phyloP scores from a whole-genome alignment of 30 jellyfish, hydroid and myxozoan genomes.

The Pelagia noctiluca region DNA sequence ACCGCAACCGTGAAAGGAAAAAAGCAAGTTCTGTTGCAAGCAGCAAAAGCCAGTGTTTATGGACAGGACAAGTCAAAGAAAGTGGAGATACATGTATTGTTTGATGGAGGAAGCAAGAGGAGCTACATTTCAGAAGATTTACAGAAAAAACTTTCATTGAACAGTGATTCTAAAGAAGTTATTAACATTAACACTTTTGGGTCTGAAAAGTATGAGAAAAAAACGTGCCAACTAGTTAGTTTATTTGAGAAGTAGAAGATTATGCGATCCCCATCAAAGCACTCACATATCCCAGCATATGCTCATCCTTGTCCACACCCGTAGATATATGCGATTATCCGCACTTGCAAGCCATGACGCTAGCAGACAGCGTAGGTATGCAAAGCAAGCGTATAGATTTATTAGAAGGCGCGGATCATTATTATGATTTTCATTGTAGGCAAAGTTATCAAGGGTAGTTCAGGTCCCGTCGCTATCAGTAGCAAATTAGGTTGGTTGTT shows the following conservation, averaged over 20 bases:
- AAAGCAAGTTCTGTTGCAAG: slow-evolving; percentile 45
- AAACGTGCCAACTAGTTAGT: slow-evolving; percentile 16
- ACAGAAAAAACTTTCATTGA: slow-evolving; percentile 46
- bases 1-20: slow-evolving; percentile 63
- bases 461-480: slow-evolving; percentile 67
- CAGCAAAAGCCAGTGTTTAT: slow-evolving; percentile 46
- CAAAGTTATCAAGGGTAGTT: slow-evolving; percentile 38
- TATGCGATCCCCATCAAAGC: slow-evolving; percentile 17
- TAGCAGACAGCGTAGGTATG: slow-evolving; percentile 1
- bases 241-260: slow-evolving; percentile 42
- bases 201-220: slow-evolving; percentile 39
- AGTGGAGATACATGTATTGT: slow-evolving; percentile 25
- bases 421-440: slow-evolving; percentile 46
- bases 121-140: slow-evolving; percentile 54
- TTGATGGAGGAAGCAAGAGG: slow-evolving; percentile 60
- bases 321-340: slow-evolving; percentile 31
- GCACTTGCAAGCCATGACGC: slow-evolving; percentile 42
- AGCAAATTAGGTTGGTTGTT: slow-evolving; percentile 68
- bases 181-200: slow-evolving; percentile 65
- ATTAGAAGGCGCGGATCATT: slow-evolving; percentile 46
- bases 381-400: slow-evolving; percentile 13
- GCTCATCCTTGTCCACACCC: slow-evolving; percentile 41
- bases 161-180: slow-evolving; percentile 25
- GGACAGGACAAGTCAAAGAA: slow-evolving; percentile 45
- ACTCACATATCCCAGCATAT: slow-evolving; percentile 18